Conservation (phyloP, 2,113 vertebrate species). For the Atherinomorus stipes region DNA sequence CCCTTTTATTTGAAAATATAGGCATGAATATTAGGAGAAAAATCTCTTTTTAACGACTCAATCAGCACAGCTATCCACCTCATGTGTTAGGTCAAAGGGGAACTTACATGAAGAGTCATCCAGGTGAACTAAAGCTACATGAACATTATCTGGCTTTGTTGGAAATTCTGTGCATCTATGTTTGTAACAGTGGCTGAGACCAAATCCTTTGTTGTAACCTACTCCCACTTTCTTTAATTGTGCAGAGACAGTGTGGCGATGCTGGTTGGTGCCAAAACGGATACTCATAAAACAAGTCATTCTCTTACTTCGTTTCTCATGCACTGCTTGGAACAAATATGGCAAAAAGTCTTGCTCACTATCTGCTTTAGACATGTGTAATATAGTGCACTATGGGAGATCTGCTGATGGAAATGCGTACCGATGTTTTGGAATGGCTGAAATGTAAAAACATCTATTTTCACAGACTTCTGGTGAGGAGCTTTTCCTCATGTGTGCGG, state of each 20-base stretch:
- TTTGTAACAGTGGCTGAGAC: constrained; percentile 52
- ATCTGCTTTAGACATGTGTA: constrained; percentile 7
- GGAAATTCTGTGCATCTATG: constrained; percentile 14
- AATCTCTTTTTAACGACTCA: neutral
- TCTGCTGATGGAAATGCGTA: constrained; percentile 22
- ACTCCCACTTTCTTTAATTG: constrained; percentile 54
- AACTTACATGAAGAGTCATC: neutral
- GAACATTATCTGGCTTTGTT: constrained; percentile 17
- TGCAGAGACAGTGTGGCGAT: constrained; percentile 61
- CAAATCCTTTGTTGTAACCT: constrained; percentile 31
- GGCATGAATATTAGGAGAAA: neutral
- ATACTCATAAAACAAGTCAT: constrained; percentile 59
- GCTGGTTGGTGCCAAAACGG: constrained; percentile 54
- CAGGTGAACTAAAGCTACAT: neutral
- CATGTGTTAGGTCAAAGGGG: neutral
- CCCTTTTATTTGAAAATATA: neutral
- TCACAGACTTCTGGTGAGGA: constrained; percentile 55
- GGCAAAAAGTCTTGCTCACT: constrained; percentile 8
- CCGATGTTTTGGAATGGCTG: constrained; percentile 27
- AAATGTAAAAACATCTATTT: constrained; percentile 61
- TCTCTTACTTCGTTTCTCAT: constrained; percentile 56
- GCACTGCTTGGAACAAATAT: constrained; percentile 35
- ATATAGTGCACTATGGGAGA: constrained; percentile 2
- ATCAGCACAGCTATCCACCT: neutral
- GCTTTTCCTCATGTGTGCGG: constrained; percentile 64